Base-by-base conservation (phyloP, 2,797 vertebrate genomes). In the Fistularia commersonii region DNA sequence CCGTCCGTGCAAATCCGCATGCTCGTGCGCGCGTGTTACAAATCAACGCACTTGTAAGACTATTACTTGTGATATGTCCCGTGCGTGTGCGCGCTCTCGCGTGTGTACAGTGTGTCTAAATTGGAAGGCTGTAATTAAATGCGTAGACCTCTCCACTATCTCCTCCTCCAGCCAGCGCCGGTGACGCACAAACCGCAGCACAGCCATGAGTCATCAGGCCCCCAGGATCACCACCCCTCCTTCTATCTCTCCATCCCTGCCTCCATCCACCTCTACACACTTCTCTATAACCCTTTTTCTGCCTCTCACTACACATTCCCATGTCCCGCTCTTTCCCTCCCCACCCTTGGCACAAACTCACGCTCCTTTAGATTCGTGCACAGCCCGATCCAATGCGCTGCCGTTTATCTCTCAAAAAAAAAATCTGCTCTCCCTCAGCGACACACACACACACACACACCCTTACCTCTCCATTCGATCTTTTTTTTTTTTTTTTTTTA, bases 111-210 rank as follows among this genome's bases (percentile, higher is more conserved):
- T 91, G 88, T 88, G 87, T 91, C 87, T 90, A 90, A 92, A 92
- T 90, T 90, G 87, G 87, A 87, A 90, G 87, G 87, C 87, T 89
- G 90, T 91, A 91, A 91, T 92, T 91, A 92, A 91, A 92, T 90
- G 88, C 85, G 89, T 89, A 91, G 90, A 90, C 89, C 88, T 91
- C 88, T 89, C 87, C 85, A 90, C 90, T 92, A 90, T 91, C 90
- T 91, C 87, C 90, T 91, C 87, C 89, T 90, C 90, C 90, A 91
- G 90, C 91, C 87, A 89, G 88, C 87, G 81, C 88, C 85, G 80
- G 89, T 92, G 90, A 91, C 90, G 90, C 90, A 92, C 90, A 85
- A 87, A 85, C 80, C 87, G 87, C 90, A 90, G 90, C 89, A 88
- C 87, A 86, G 87, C 86, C 88, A 90, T 92, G 91, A 92, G 88